A percentile compares a stretch with the other conserved stretches of the same genome.
These are phyloP conservation scores for Sciurus niger DNA, from an alignment of 2,113 vertebrate species.

Conservation along the genomic window DNA sequence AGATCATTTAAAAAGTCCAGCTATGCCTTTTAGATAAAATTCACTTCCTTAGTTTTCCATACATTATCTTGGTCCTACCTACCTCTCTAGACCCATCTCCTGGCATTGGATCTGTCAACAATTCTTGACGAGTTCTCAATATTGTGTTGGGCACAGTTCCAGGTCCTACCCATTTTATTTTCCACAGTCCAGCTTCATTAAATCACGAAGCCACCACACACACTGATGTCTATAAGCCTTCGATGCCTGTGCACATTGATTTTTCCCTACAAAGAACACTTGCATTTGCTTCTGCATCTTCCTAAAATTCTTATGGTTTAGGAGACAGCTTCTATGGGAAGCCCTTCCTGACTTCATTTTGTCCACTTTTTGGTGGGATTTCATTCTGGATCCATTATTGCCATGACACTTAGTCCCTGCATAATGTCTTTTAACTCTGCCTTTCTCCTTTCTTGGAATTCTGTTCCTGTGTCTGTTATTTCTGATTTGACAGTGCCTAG, in stretches of 20 bases:
- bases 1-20: constrained; percentile 47
- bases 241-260: not conserved
- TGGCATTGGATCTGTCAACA: constrained; percentile 54
- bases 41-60: not conserved
- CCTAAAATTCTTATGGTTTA: not conserved
- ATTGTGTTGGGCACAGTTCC: constrained; percentile 7
- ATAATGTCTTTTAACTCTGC: not conserved
- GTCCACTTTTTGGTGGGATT: not conserved
- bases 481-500: not conserved
- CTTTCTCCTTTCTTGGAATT: not conserved
- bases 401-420: not conserved
- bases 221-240: not conserved
- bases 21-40: constrained; percentile 46
- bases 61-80: constrained; percentile 21
- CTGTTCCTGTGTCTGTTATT: not conserved
- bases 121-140: not conserved
- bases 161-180: not conserved
- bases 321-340: not conserved
- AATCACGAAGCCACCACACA: not conserved
- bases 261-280: not conserved
- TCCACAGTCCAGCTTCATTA: not conserved
- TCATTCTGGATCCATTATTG: not conserved
- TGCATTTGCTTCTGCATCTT: not conserved
- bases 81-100: constrained; percentile 27
- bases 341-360: not conserved